phyloP scores from a whole-genome alignment of 1,140 invertebrate species.

The Drosophila bocki region DNA sequence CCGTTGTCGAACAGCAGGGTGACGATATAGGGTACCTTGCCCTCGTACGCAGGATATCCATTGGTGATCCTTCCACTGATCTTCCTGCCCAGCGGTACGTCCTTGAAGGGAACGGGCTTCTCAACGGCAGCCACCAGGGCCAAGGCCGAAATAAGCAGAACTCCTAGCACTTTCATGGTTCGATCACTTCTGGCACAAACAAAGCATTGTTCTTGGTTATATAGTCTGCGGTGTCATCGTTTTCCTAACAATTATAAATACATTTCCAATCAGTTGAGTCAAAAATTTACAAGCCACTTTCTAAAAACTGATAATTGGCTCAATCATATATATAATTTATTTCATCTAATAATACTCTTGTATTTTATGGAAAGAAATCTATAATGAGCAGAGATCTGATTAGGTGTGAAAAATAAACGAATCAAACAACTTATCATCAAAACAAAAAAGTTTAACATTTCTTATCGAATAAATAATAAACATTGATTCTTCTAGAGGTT shows the following conservation, averaged over 20 bases:
- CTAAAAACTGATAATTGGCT: conserved; percentile 1
- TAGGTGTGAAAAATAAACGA: conserved; percentile 1
- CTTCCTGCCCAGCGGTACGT: conserved; percentile 30
- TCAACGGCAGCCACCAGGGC: conserved; percentile 35
- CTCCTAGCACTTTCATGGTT: conserved; percentile 25
- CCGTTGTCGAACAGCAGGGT: conserved; percentile 67
- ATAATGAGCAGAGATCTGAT: background rate
- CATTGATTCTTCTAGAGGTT: background rate
- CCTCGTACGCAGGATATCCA: conserved; percentile 59
- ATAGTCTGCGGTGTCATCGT: background rate
- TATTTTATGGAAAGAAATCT: background rate
- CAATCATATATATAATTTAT: background rate
- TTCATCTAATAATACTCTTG: background rate
- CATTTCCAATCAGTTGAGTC: background rate
- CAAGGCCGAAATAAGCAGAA: conserved; percentile 28
- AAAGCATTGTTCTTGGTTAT: background rate
- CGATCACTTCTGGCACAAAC: background rate
- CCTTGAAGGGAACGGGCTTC: conserved; percentile 35
- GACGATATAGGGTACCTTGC: conserved; percentile 86
- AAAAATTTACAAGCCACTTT: conserved; percentile 11
- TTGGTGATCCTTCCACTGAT: conserved; percentile 56
- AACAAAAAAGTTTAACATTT: background rate
- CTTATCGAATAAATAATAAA: background rate
- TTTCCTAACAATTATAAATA: background rate
- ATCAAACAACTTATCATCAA: background rate